A percentile compares a stretch with the other conserved stretches of the same genome.
Evolutionary conservation across 2,113 vertebrate genomes (phyloP).

Genomic region (Psittacara wagleri): DNA sequence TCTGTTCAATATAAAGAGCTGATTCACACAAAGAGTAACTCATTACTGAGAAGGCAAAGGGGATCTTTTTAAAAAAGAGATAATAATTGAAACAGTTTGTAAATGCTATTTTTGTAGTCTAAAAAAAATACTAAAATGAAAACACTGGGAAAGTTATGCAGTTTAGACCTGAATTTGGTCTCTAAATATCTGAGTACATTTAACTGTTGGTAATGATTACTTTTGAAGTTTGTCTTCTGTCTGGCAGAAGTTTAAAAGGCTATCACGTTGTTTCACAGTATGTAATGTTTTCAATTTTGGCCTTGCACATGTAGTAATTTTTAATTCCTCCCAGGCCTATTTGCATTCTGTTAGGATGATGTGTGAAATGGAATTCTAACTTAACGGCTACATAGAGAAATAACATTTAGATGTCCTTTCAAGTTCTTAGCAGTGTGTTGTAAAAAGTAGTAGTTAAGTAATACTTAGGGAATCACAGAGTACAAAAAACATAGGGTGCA

Average conservation of each 20-base stretch:
- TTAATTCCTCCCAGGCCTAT: constrained; percentile 34
- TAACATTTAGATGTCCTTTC: constrained; percentile 11
- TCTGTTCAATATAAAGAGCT: constrained; percentile 41
- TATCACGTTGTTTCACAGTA: neutral
- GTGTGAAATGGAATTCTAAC: constrained; percentile 33
- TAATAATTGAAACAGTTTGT: constrained; percentile 36
- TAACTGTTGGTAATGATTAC: constrained; percentile 29
- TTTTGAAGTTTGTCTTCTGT: constrained; percentile 55
- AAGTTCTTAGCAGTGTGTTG: constrained; percentile 18
- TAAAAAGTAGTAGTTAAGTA: neutral
- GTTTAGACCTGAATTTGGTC: constrained; percentile 15
- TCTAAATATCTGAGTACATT: neutral
- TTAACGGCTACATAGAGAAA: neutral
- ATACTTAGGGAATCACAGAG: neutral
- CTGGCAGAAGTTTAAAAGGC: constrained; percentile 1
- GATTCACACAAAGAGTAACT: constrained; percentile 36
- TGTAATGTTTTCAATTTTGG: constrained; percentile 24
- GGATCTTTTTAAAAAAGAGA: neutral
- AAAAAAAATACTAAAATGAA: constrained; percentile 25
- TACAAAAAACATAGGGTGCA: neutral
- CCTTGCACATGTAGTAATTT: neutral
- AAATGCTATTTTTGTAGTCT: constrained; percentile 30
- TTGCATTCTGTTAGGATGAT: constrained; percentile 16
- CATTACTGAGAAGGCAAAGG: constrained; percentile 40
- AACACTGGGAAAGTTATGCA: neutral